These are phyloP conservation scores for Caenorhabditis inopinata DNA, from an alignment of 1,140 invertebrate genomes.

Conservation along the genomic window DNA sequence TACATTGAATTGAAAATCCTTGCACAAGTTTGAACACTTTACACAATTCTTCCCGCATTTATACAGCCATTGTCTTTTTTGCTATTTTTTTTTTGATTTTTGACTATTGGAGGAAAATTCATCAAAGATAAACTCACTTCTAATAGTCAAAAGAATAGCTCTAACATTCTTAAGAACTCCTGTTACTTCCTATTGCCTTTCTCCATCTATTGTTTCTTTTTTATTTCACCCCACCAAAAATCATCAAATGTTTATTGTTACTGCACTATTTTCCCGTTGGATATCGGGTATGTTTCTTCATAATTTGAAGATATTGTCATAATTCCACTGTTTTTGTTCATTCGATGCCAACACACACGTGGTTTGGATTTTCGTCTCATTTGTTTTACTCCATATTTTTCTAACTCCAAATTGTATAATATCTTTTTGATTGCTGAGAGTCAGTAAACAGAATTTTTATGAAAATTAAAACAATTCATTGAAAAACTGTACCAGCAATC, in stretches of 20 bases:
- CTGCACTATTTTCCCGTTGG: slow-evolving; percentile 25
- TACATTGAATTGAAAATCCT: no score
- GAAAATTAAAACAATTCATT: no score
- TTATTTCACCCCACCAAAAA: slow-evolving; percentile 26
- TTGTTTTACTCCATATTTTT: no score
- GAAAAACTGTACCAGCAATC: no score
- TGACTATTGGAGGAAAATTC: neutral
- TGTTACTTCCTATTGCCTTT: neutral
- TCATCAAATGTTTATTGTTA: slow-evolving; percentile 13
- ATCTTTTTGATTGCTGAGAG: no score
- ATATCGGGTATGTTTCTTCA: neutral
- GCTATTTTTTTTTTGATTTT: neutral
- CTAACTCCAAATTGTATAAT: neutral
- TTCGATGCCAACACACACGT: no score
- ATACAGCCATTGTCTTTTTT: no score
- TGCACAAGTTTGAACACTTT: no score
- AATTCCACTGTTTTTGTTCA: neutral
- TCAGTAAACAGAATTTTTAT: no score
- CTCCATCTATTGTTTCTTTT: neutral
- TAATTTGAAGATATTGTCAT: neutral
- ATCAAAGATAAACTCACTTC: no score
- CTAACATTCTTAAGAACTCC: slow-evolving; percentile 4
- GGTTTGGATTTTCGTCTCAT: neutral
- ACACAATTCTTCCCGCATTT: no score
- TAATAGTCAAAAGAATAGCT: no score